A percentile compares a stretch with the other conserved stretches of the same genome.
These are phyloP conservation scores for Puffinus mauretanicus DNA, from an alignment of 2,113 vertebrate species.

Conservation along the genomic window DNA sequence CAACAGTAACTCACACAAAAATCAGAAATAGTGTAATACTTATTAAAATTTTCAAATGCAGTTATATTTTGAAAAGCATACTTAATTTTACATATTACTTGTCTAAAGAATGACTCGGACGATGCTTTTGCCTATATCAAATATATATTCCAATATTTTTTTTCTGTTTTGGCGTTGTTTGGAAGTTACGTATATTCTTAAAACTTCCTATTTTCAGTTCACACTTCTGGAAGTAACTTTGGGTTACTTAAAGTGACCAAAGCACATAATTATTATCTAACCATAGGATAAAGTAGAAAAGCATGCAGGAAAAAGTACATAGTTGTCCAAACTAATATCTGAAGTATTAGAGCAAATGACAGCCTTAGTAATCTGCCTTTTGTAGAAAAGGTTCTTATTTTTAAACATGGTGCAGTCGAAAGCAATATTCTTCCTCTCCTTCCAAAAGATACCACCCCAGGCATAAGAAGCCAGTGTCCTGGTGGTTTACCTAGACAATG, in stretches of 20 bases:
- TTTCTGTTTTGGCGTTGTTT: neutral
- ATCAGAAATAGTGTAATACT: neutral
- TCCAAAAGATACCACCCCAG: neutral
- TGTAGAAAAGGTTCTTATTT: neutral
- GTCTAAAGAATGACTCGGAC: neutral
- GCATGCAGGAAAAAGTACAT: neutral
- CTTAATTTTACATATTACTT: neutral
- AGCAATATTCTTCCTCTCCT: neutral
- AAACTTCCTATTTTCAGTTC: neutral
- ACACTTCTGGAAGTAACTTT: neutral
- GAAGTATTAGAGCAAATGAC: neutral
- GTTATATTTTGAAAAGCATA: neutral
- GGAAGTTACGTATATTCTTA: neutral
- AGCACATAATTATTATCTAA: neutral
- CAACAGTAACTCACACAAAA: neutral
- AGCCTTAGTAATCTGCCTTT: neutral
- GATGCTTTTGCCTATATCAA: neutral
- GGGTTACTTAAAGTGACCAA: neutral
- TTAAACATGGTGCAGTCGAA: neutral
- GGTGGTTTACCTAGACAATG: neutral
- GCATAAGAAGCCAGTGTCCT: neutral
- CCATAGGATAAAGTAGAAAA: neutral
- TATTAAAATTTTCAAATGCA: neutral
- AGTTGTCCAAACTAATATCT: neutral
- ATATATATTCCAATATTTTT: neutral